Percentiles rank a stretch among this genome's conserved stretches.
phyloP scores from a whole-genome alignment of 2,113 vertebrate species.

The Petroica traversi region DNA sequence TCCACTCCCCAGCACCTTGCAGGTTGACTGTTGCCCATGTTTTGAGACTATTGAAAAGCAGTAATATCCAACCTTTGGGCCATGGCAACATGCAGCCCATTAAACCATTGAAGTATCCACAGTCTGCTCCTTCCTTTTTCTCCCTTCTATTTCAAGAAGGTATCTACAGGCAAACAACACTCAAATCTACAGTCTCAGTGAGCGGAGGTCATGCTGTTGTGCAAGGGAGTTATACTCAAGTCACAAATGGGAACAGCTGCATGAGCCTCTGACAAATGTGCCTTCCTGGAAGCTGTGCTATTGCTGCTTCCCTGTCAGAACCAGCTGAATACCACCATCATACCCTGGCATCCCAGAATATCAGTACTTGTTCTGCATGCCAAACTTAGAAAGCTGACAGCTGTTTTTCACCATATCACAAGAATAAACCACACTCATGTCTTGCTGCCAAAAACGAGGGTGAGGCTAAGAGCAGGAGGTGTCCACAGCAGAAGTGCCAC shows the following conservation, averaged over 20 bases:
- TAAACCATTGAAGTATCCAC: not conserved
- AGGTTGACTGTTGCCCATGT: not conserved
- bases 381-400: not conserved
- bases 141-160: not conserved
- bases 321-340: not conserved
- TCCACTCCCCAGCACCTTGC: not conserved
- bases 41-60: not conserved
- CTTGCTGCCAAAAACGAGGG: not conserved
- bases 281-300: not conserved
- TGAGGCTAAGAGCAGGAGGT: not conserved
- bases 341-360: accelerated
- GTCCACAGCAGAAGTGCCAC: not conserved
- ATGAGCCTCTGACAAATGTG: accelerated
- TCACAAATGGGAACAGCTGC: not conserved
- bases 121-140: not conserved
- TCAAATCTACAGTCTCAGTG: accelerated
- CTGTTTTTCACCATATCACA: not conserved
- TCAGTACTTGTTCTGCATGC: not conserved
- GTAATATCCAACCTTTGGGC: accelerated
- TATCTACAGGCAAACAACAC: not conserved
- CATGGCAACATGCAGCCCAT: accelerated
- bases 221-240: not conserved
- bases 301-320: not conserved
- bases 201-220: accelerated
- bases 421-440: not conserved